These are phyloP conservation scores for Vespertilio murinus DNA, from an alignment of 2,797 vertebrate species.

Conservation along the genomic window DNA sequence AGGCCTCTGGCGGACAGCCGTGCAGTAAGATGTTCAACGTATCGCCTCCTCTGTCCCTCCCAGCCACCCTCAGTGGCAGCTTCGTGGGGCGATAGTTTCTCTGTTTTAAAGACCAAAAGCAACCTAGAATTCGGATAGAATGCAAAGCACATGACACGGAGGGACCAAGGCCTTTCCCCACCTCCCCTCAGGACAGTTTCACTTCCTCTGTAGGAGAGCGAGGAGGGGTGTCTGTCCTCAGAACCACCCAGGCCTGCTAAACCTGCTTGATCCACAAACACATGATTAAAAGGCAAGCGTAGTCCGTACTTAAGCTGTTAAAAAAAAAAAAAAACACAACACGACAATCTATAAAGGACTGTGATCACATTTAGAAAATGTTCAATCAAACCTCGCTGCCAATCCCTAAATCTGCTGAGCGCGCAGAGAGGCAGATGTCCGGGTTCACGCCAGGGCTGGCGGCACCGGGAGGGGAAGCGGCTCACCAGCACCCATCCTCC, in stretches of 20 bases:
- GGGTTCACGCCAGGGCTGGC: background rate
- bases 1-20: background rate
- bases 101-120: background rate
- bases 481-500: background rate
- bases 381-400: constrained; percentile 43
- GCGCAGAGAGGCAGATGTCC: constrained; percentile 50
- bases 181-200: background rate
- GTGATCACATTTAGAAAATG: constrained; percentile 59
- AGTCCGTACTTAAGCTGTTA: background rate
- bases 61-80: background rate
- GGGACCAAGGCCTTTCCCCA: background rate
- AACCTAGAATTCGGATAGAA: background rate
- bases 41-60: background rate
- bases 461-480: background rate
- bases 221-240: background rate
- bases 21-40: background rate
- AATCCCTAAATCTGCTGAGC: constrained; percentile 42
- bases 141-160: background rate
- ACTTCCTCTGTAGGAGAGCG: background rate
- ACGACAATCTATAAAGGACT: constrained; percentile 22
- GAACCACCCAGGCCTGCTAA: background rate
- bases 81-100: background rate
- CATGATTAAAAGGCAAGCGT: background rate
- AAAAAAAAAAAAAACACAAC: too few relatives aligned
- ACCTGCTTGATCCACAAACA: background rate